A percentile compares a stretch with the other conserved stretches of the same genome.
Evolutionary conservation across 2,113 vertebrate genomes (phyloP).

Genomic region (Pachycephala philippinensis): DNA sequence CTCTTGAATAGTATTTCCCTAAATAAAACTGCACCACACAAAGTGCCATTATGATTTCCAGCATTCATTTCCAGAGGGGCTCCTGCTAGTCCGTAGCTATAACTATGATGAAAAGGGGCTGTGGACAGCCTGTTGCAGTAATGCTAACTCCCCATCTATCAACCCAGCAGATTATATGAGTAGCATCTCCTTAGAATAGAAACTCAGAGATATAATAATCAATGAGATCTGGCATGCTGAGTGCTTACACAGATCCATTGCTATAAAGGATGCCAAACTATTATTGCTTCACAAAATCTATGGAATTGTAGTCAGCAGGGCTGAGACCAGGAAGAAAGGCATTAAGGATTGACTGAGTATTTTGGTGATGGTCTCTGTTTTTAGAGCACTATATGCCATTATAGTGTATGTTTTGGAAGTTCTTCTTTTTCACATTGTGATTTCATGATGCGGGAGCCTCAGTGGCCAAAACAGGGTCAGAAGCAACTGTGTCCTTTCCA

Average conservation of each 20-base stretch:
- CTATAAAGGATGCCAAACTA: neutral
- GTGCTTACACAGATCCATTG: neutral
- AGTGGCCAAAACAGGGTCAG: neutral
- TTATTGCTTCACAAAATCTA: neutral
- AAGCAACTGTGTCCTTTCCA: neutral
- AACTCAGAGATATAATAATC: conserved; percentile 24
- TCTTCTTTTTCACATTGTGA: neutral
- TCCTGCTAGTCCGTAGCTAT: conserved; percentile 63
- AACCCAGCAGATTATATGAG: conserved; percentile 44
- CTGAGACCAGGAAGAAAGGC: neutral
- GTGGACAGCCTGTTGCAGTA: conserved; percentile 52
- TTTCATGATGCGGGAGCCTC: neutral
- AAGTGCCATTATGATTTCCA: conserved; percentile 74
- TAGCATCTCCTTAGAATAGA: conserved; percentile 46
- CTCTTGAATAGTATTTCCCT: conserved; percentile 59
- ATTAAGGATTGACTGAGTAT: neutral
- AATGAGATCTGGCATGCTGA: neutral
- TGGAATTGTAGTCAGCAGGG: neutral
- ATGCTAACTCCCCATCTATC: conserved; percentile 66
- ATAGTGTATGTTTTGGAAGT: neutral
- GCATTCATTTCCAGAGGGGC: conserved; percentile 70
- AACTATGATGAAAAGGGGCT: conserved; percentile 71
- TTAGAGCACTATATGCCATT: neutral
- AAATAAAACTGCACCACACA: conserved; percentile 58
- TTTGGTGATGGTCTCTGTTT: neutral